Conservation (phyloP, 2,113 vertebrate species). For the Vulpes lagopus region DNA sequence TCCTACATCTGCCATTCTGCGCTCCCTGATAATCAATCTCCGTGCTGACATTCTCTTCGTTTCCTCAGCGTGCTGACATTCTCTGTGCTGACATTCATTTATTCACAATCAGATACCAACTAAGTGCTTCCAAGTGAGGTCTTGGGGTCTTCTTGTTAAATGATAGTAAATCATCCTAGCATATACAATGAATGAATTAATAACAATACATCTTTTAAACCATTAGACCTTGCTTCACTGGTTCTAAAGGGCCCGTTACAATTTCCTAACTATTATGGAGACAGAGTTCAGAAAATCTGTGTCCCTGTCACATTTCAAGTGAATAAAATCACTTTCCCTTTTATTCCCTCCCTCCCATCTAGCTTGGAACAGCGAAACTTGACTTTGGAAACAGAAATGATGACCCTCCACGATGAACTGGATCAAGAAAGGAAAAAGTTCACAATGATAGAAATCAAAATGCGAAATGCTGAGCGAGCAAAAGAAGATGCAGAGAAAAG, state of each 20-base stretch:
- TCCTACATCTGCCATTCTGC: not conserved
- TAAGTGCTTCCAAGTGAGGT: not conserved
- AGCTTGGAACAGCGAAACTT: conserved; percentile 97
- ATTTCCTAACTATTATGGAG: not conserved
- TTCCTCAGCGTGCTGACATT: not conserved
- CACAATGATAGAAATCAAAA: conserved; percentile 99
- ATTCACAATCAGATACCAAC: not conserved
- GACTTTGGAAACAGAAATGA: conserved; percentile 96
- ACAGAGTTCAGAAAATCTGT: not conserved
- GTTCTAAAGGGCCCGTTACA: not conserved
- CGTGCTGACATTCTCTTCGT: not conserved
- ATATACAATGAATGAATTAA: not conserved
- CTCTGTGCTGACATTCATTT: not conserved
- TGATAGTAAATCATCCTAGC: not conserved
- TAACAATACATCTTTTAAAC: not conserved
- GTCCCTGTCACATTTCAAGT: not conserved
- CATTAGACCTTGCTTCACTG: not conserved
- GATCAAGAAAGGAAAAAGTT: conserved; percentile 99
- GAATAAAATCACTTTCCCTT: not conserved
- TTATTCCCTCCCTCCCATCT: not conserved
- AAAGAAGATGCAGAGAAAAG: conserved; percentile 98
- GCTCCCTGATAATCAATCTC: not conserved
- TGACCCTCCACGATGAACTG: conserved; percentile 95
- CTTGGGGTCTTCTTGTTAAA: not conserved
- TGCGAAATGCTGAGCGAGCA: conserved; percentile 96